These are phyloP conservation scores for Morone saxatilis DNA, from an alignment of 2,113 vertebrate genomes.

Conservation along the genomic window DNA sequence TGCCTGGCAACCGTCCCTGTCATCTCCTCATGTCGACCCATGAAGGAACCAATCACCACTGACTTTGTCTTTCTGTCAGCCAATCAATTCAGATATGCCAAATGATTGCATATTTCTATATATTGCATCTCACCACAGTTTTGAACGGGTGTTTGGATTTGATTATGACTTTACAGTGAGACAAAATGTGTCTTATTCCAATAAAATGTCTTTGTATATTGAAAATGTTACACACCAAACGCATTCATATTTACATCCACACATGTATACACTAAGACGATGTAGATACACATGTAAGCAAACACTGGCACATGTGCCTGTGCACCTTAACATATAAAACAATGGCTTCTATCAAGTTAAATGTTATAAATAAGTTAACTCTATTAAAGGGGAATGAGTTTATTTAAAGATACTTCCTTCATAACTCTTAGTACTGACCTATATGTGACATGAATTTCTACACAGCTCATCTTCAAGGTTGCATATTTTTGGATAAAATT, in stretches of 20 bases:
- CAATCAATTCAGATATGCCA: neutral
- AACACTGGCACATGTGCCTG: too few species aligned
- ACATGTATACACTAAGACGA: neutral
- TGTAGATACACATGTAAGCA: too few species aligned
- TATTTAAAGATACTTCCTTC: too few species aligned
- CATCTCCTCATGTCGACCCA: neutral
- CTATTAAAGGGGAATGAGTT: too few species aligned
- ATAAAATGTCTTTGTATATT: too few species aligned
- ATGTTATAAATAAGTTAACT: too few species aligned
- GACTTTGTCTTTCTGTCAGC: neutral
- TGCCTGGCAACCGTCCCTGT: constrained; percentile 24
- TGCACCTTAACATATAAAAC: neutral
- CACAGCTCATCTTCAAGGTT: too few species aligned
- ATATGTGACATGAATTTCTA: too few species aligned
- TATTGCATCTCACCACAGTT: neutral
- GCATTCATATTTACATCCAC: neutral
- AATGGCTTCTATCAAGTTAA: neutral
- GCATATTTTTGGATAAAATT: too few species aligned
- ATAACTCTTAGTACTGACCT: too few species aligned
- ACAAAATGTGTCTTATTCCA: neutral
- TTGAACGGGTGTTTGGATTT: neutral
- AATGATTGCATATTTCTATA: neutral
- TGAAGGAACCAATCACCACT: constrained; percentile 3
- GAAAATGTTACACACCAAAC: neutral
- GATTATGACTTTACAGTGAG: neutral